phyloP scores from a whole-genome alignment of 2,888 invertebrate species.

The Dioctria linearis region DNA sequence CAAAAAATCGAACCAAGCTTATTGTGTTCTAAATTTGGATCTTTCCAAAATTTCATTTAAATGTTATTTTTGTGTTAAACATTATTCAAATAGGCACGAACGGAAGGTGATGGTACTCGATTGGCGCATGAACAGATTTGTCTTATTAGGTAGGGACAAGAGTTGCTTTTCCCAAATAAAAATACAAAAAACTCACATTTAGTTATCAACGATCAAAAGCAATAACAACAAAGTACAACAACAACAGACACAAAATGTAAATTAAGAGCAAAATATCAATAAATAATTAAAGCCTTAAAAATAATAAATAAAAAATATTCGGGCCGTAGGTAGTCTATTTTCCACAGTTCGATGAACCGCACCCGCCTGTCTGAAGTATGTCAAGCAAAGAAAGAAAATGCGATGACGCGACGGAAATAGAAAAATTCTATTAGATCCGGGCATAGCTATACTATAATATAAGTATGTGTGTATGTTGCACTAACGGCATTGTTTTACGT shows the following conservation, averaged over 20 bases:
- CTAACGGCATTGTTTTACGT: too few species aligned
- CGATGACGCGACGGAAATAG: constrained; percentile 46
- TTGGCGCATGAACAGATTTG: not conserved
- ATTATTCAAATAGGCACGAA: not conserved
- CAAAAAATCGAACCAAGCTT: not conserved
- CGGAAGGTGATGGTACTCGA: not conserved
- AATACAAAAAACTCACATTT: constrained; percentile 22
- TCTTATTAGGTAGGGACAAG: not conserved
- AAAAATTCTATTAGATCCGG: constrained; percentile 39
- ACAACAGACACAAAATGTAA: not conserved
- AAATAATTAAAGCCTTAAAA: constrained; percentile 38
- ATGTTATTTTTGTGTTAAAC: not conserved
- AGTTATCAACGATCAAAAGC: not conserved
- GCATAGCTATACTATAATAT: not conserved
- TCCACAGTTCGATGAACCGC: constrained; percentile 51
- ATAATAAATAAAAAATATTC: not conserved
- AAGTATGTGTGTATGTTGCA: not conserved
- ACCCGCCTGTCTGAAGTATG: constrained; percentile 31
- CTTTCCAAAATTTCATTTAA: constrained; percentile 34
- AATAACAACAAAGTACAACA: not conserved
- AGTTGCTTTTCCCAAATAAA: constrained; percentile 2
- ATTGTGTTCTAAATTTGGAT: constrained; percentile 41
- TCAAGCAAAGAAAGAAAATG: constrained; percentile 29
- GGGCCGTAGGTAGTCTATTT: constrained; percentile 12
- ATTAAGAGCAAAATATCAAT: constrained; percentile 20